Evolutionary conservation across 2,797 vertebrate species (phyloP).

Genomic region (Brotogeris chrysoptera): DNA sequence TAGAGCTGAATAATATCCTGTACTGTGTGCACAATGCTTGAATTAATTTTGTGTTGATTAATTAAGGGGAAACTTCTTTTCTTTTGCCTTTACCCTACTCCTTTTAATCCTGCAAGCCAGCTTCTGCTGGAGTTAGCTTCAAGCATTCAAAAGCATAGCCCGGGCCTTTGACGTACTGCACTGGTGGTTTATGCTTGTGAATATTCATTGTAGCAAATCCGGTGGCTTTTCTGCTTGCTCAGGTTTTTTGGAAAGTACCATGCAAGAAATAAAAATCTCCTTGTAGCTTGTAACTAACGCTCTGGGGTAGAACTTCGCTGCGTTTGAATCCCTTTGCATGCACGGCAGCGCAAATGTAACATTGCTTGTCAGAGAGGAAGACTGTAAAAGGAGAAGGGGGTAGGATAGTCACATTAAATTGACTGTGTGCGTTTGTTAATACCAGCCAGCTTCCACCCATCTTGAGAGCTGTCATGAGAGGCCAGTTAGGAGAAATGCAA

Average conservation of each 20-base stretch:
- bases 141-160: slow-evolving; percentile 24
- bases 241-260: not conserved
- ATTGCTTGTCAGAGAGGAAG: not conserved
- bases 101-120: not conserved
- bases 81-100: slow-evolving; percentile 26
- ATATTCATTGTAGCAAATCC: slow-evolving; percentile 55
- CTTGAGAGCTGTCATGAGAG: not conserved
- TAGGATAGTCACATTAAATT: not conserved
- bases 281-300: not conserved
- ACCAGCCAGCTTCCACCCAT: not conserved
- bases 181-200: slow-evolving; percentile 39
- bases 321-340: not conserved
- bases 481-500: not conserved
- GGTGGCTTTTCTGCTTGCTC: not conserved
- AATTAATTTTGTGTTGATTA: slow-evolving; percentile 42
- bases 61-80: not conserved
- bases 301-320: not conserved
- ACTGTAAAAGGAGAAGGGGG: not conserved
- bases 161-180: not conserved
- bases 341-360: not conserved
- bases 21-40: not conserved
- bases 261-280: not conserved
- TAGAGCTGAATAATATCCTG: not conserved
- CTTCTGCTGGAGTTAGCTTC: slow-evolving; percentile 36
- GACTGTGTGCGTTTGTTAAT: not conserved